A percentile compares a stretch with the other conserved stretches of the same genome.
Evolutionary conservation across 2,888 invertebrate species (phyloP).

Genomic region (Cordilura impudica): DNA sequence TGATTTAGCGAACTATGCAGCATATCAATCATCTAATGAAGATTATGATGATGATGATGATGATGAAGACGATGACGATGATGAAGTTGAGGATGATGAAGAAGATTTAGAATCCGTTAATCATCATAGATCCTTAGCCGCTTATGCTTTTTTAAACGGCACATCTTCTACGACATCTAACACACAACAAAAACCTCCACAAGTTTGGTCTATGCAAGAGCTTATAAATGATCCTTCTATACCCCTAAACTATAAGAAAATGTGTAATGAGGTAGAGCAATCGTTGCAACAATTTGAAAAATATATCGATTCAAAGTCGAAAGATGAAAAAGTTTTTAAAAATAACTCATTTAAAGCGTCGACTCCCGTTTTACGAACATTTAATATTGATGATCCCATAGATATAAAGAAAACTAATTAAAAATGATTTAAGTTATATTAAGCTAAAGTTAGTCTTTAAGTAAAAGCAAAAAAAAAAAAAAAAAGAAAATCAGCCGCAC

Average conservation of each 20-base stretch:
- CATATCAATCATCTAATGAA: slow-evolving; percentile 66
- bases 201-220: slow-evolving; percentile 77
- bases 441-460: neutral
- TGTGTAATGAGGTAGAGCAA: slow-evolving; percentile 76
- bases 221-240: slow-evolving; percentile 75
- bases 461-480: neutral
- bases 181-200: slow-evolving; percentile 56
- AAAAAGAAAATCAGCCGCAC: slow-evolving; percentile 1
- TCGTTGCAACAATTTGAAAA: slow-evolving; percentile 75
- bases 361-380: slow-evolving; percentile 73
- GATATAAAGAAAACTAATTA: slow-evolving; percentile 62
- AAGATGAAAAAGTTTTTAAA: slow-evolving; percentile 17
- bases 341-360: neutral
- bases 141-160: slow-evolving; percentile 30
- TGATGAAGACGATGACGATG: slow-evolving; percentile 65
- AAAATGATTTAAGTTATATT: slow-evolving; percentile 61
- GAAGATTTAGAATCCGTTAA: slow-evolving; percentile 54
- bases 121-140: slow-evolving; percentile 25
- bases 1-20: slow-evolving; percentile 69
- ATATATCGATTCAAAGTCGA: slow-evolving; percentile 70
- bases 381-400: slow-evolving; percentile 80
- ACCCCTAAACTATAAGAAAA: slow-evolving; percentile 76
- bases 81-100: slow-evolving; percentile 64
- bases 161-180: neutral
- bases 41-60: slow-evolving; percentile 64